phyloP scores from a whole-genome alignment of 2,113 vertebrate species.

The human region DNA sequence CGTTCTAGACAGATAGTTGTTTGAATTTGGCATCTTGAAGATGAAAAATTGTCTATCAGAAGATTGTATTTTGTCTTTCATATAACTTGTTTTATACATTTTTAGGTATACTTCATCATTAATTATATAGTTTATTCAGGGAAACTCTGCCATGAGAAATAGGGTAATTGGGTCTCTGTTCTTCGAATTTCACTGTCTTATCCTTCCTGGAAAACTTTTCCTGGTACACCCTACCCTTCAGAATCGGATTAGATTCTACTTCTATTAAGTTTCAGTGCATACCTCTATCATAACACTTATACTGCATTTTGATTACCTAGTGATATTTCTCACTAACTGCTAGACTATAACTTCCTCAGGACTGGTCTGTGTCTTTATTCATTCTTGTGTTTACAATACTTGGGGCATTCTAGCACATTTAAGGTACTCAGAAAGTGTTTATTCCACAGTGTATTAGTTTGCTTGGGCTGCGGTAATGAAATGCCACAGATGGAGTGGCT shows the following conservation, averaged over 20 bases:
- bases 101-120: not conserved
- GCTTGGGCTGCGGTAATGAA: not conserved
- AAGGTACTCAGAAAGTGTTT: not conserved
- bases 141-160: not conserved
- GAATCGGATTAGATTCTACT: not conserved
- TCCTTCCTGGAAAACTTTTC: not conserved
- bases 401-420: not conserved
- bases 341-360: not conserved
- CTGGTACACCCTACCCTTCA: not conserved
- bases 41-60: not conserved
- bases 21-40: not conserved
- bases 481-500: not conserved
- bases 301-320: not conserved
- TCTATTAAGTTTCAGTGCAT: not conserved
- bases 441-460: not conserved
- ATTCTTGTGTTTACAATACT: not conserved
- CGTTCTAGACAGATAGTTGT: constrained; percentile 8
- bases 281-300: not conserved
- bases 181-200: not conserved
- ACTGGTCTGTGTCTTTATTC: not conserved
- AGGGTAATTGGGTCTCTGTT: not conserved
- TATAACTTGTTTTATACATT: not conserved
- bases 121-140: not conserved
- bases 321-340: not conserved
- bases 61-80: not conserved